Evolutionary conservation across 1,140 invertebrate species (phyloP).

Genomic region (Episyrphus balteatus): DNA sequence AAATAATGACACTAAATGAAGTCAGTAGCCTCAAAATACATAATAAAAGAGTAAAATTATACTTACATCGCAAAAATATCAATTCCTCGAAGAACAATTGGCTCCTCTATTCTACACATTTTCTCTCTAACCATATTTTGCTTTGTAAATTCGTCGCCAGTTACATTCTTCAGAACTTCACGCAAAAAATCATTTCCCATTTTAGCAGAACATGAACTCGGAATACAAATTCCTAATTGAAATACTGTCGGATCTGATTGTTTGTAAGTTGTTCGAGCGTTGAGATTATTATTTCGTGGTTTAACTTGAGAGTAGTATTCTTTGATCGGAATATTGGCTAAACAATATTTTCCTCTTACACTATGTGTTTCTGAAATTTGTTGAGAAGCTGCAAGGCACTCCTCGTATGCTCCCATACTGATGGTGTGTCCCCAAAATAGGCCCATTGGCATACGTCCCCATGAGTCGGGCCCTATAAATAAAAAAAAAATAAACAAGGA

Average conservation of each 20-base stretch:
- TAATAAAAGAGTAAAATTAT: too few relatives aligned
- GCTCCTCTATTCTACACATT: slow-evolving; percentile 24
- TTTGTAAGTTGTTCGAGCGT: slow-evolving; percentile 20
- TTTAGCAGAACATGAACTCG: slow-evolving; percentile 16
- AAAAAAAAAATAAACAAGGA: too few relatives aligned
- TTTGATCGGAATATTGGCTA: slow-evolving; percentile 22
- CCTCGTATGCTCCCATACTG: slow-evolving; percentile 31
- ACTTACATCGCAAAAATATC: slow-evolving; percentile 34
- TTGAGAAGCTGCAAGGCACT: slow-evolving; percentile 22
- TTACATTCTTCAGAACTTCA: slow-evolving; percentile 13
- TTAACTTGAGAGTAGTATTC: slow-evolving; percentile 16
- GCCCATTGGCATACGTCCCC: slow-evolving; percentile 30
- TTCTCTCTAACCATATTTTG: slow-evolving; percentile 12
- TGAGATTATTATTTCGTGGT: slow-evolving; percentile 11
- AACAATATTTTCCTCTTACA: slow-evolving; percentile 25
- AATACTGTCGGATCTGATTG: slow-evolving; percentile 19
- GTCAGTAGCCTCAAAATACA: too few relatives aligned
- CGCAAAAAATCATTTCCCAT: slow-evolving; percentile 17
- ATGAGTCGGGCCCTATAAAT: slow-evolving; percentile 29
- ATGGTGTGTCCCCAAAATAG: slow-evolving; percentile 29
- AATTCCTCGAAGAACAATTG: slow-evolving; percentile 19
- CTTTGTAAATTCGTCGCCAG: background rate
- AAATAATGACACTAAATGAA: too few relatives aligned
- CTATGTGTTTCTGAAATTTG: slow-evolving; percentile 10
- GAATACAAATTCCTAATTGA: slow-evolving; percentile 28